These are phyloP conservation scores for Lepidochrysops patricia DNA, from an alignment of 2,888 invertebrate genomes.

Conservation along the genomic window DNA sequence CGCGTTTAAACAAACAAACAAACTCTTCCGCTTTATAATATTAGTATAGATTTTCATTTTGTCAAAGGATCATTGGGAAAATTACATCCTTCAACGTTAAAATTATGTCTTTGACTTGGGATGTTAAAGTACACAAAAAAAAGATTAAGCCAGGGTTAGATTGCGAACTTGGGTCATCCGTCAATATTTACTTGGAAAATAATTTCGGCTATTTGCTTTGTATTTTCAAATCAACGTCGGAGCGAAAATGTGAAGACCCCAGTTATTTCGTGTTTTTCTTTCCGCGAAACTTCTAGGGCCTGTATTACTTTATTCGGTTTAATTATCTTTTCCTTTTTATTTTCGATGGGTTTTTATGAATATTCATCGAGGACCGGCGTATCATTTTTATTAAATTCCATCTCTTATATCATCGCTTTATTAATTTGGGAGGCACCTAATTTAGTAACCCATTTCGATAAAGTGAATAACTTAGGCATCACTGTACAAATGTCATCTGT, in stretches of 20 bases:
- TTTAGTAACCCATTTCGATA: neutral
- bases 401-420: neutral
- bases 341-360: neutral
- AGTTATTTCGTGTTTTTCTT: slow-evolving; percentile 17
- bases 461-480: too few species aligned
- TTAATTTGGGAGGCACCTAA: neutral
- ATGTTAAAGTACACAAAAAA: slow-evolving; percentile 29
- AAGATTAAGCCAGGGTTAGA: slow-evolving; percentile 33
- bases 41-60: too few species aligned
- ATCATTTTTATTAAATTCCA: neutral
- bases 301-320: slow-evolving; percentile 5
- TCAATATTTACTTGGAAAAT: slow-evolving; percentile 47
- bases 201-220: slow-evolving; percentile 42
- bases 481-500: too few species aligned
- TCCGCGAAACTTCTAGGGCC: slow-evolving; percentile 5
- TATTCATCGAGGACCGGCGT: neutral
- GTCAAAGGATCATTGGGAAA: slow-evolving; percentile 6
- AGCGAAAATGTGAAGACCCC: slow-evolving; percentile 23
- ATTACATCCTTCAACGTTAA: slow-evolving; percentile 20
- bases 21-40: too few species aligned
- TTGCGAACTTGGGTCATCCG: slow-evolving; percentile 31
- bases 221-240: slow-evolving; percentile 28
- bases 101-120: slow-evolving; percentile 27
- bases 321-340: neutral
- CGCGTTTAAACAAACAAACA: too few species aligned